Conservation (phyloP, 1,140 invertebrate genomes). For the Drosophila insularis region DNA sequence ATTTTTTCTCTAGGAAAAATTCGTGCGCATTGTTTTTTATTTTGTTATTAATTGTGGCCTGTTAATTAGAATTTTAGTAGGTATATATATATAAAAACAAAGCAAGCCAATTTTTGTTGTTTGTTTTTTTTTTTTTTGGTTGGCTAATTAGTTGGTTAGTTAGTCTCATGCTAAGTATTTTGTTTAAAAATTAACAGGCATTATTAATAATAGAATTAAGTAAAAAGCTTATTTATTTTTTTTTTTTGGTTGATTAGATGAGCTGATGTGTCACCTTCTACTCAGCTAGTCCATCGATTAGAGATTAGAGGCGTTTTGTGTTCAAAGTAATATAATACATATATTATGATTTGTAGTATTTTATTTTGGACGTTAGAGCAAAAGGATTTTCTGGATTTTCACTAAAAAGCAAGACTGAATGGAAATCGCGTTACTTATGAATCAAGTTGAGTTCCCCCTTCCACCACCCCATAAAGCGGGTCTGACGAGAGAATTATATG, state of each 20-base stretch:
- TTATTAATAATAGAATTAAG: slow-evolving; percentile 33
- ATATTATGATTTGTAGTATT: slow-evolving; percentile 17
- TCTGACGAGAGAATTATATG: background rate
- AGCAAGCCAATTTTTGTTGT: slow-evolving; percentile 27
- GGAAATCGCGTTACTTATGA: background rate
- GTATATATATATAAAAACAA: slow-evolving; percentile 31
- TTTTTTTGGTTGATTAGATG: slow-evolving; percentile 35
- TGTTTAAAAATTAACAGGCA: slow-evolving; percentile 62
- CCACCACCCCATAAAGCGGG: too few species aligned
- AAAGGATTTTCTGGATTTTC: slow-evolving; percentile 33
- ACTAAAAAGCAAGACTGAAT: slow-evolving; percentile 37
- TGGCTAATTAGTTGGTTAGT: slow-evolving; percentile 29
- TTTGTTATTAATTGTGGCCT: slow-evolving; percentile 47
- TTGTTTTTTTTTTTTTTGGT: background rate
- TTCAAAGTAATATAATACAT: slow-evolving; percentile 57
- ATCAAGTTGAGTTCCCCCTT: background rate
- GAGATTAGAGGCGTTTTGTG: slow-evolving; percentile 52
- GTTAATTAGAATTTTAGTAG: slow-evolving; percentile 29
- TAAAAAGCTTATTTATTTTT: slow-evolving; percentile 59
- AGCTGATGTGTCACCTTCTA: slow-evolving; percentile 77
- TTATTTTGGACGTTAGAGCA: slow-evolving; percentile 59
- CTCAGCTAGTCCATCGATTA: slow-evolving; percentile 60
- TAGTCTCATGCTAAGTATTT: slow-evolving; percentile 65
- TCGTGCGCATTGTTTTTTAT: slow-evolving; percentile 43
- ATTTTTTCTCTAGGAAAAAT: slow-evolving; percentile 45